Conservation (phyloP, 2,113 vertebrate genomes). For the Rhea americana region DNA sequence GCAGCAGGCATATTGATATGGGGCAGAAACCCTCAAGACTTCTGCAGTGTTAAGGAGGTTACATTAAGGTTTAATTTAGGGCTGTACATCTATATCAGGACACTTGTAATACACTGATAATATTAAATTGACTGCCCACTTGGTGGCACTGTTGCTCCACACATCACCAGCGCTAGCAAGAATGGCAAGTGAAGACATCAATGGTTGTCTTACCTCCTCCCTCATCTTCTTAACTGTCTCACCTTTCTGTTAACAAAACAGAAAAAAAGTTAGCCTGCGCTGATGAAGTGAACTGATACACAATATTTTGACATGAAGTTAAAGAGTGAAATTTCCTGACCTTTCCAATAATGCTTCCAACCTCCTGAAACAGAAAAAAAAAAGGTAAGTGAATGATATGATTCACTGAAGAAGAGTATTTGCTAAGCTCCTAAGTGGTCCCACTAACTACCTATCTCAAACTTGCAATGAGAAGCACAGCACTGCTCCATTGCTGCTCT, state of each 20-base stretch:
- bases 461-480: neutral
- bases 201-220: slow-evolving; percentile 86
- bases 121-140: slow-evolving; percentile 8
- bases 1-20: neutral
- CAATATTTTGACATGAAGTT: slow-evolving; percentile 34
- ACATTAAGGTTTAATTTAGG: neutral
- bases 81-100: neutral
- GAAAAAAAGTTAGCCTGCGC: slow-evolving; percentile 34
- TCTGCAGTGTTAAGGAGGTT: neutral
- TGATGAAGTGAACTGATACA: neutral
- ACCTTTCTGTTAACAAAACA: slow-evolving; percentile 85
- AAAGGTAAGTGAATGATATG: neutral
- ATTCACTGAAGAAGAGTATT: neutral
- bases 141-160: slow-evolving; percentile 50
- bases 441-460: neutral
- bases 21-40: neutral
- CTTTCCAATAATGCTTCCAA: slow-evolving; percentile 94
- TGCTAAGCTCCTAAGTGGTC: neutral
- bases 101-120: neutral
- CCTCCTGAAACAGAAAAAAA: slow-evolving; percentile 81
- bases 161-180: neutral
- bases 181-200: slow-evolving; percentile 45
- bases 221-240: slow-evolving; percentile 97
- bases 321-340: slow-evolving; percentile 71
- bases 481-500: neutral